phyloP scores from a whole-genome alignment of 2,113 vertebrate genomes.

The Phalacrocorax carbo region DNA sequence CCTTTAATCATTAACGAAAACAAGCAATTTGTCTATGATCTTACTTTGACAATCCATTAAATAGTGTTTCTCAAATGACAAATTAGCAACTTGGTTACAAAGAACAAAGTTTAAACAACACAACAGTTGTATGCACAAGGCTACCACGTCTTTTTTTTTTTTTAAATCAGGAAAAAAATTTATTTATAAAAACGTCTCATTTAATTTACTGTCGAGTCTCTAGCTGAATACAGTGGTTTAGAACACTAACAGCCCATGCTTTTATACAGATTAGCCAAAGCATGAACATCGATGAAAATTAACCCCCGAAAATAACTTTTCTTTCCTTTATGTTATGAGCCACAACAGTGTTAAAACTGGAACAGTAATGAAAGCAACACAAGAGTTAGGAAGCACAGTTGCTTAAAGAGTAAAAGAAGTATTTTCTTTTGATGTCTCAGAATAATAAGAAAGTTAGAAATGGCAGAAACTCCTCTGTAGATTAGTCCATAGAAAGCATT shows the following conservation, averaged over 20 bases:
- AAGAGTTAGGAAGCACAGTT: constrained; percentile 69
- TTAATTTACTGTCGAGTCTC: constrained; percentile 61
- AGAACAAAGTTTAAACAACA: constrained; percentile 65
- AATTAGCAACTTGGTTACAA: constrained; percentile 61
- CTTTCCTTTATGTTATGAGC: constrained; percentile 55
- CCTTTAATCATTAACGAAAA: constrained; percentile 65
- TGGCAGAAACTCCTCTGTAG: constrained; percentile 79
- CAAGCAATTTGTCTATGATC: constrained; percentile 54
- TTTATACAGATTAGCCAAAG: constrained; percentile 68
- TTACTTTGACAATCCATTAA: constrained; percentile 65
- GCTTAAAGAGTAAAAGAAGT: constrained; percentile 64
- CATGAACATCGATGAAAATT: constrained; percentile 63
- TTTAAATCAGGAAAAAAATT: constrained; percentile 62
- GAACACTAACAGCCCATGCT: constrained; percentile 67
- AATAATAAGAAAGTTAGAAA: constrained; percentile 72
- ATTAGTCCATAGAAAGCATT: constrained; percentile 83
- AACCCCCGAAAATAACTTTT: constrained; percentile 13
- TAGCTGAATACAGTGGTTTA: constrained; percentile 63
- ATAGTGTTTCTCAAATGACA: constrained; percentile 60
- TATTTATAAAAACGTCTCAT: constrained; percentile 71
- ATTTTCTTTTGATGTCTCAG: constrained; percentile 68
- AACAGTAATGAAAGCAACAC: constrained; percentile 70
- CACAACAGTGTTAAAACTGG: constrained; percentile 61
- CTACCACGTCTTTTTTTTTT: constrained; percentile 28
- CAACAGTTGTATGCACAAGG: constrained; percentile 66